Conservation (phyloP, 1,140 invertebrate genomes). For the Coelopa frigida region DNA sequence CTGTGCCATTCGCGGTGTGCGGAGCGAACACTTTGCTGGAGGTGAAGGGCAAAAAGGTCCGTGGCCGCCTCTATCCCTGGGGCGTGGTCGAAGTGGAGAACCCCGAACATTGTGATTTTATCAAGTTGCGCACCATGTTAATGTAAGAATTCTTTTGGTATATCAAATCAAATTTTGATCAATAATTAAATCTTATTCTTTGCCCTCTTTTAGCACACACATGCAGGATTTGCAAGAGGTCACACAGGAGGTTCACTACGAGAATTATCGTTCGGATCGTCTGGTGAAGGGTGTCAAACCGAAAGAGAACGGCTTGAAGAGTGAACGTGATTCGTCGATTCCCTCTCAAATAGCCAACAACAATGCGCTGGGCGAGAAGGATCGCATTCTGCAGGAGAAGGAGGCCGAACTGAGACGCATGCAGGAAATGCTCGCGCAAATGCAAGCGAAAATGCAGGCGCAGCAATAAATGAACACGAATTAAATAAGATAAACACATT, state of each 20-base stretch:
- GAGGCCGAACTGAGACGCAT: slow-evolving; percentile 84
- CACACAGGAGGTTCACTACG: slow-evolving; percentile 92
- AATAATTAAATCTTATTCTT: background rate
- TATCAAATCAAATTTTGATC: background rate
- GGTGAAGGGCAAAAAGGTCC: slow-evolving; percentile 79
- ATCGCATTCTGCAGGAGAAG: slow-evolving; percentile 80
- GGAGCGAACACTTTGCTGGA: slow-evolving; percentile 90
- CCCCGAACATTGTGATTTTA: slow-evolving; percentile 97
- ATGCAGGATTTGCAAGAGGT: slow-evolving; percentile 96
- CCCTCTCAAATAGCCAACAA: slow-evolving; percentile 20
- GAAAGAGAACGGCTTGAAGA: slow-evolving; percentile 38
- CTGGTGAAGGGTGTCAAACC: slow-evolving; percentile 68
- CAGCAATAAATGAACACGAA: slow-evolving; percentile 46
- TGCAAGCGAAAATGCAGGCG: slow-evolving; percentile 87
- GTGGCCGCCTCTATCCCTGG: slow-evolving; percentile 95
- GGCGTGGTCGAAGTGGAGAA: slow-evolving; percentile 99
- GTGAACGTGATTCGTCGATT: slow-evolving; percentile 26
- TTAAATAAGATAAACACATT: background rate
- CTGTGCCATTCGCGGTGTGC: slow-evolving; percentile 98
- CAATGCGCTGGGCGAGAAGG: slow-evolving; percentile 59
- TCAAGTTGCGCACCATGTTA: slow-evolving; percentile 94
- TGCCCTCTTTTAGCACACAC: slow-evolving; percentile 59
- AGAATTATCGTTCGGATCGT: slow-evolving; percentile 88
- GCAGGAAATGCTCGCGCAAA: slow-evolving; percentile 91
- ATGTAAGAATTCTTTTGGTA: slow-evolving; percentile 55